Conservation (phyloP, 2,888 invertebrate species). For the Brachyptera putata region DNA sequence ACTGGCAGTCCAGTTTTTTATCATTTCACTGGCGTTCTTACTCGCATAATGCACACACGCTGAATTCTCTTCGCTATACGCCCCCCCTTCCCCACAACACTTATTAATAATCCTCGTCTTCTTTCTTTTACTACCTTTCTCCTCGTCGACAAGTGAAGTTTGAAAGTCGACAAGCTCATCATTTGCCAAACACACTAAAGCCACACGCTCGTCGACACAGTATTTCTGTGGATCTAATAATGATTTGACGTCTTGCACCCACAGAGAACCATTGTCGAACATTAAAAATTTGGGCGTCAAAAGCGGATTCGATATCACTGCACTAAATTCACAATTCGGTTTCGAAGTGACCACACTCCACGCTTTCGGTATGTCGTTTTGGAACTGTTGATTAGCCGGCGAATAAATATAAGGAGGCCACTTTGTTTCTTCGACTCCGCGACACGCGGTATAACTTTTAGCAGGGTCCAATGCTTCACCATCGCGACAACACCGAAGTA, state of each 20-base stretch:
- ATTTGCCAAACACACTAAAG: constrained; percentile 56
- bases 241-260: constrained; percentile 49
- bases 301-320: constrained; percentile 37
- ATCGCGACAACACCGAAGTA: constrained; percentile 26
- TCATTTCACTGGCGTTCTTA: not conserved
- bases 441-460: constrained; percentile 1
- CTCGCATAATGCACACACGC: constrained; percentile 51
- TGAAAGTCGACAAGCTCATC: too few species aligned
- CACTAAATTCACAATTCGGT: constrained; percentile 43
- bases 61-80: constrained; percentile 54
- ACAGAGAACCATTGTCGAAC: constrained; percentile 63
- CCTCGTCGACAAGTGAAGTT: too few species aligned
- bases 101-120: constrained; percentile 52
- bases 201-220: constrained; percentile 64
- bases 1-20: constrained; percentile 45
- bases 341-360: constrained; percentile 46
- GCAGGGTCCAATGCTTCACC: not conserved
- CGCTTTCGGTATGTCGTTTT: constrained; percentile 48
- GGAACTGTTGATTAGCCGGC: constrained; percentile 45
- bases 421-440: constrained; percentile 34
- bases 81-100: constrained; percentile 65
- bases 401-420: constrained; percentile 60
- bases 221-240: constrained; percentile 55
- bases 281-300: constrained; percentile 50
- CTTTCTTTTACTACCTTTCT: constrained; percentile 39